Percentiles rank a stretch among this genome's conserved stretches.
Evolutionary conservation across 2,113 vertebrate genomes (phyloP).

Genomic region (Planiliza haematocheilus): DNA sequence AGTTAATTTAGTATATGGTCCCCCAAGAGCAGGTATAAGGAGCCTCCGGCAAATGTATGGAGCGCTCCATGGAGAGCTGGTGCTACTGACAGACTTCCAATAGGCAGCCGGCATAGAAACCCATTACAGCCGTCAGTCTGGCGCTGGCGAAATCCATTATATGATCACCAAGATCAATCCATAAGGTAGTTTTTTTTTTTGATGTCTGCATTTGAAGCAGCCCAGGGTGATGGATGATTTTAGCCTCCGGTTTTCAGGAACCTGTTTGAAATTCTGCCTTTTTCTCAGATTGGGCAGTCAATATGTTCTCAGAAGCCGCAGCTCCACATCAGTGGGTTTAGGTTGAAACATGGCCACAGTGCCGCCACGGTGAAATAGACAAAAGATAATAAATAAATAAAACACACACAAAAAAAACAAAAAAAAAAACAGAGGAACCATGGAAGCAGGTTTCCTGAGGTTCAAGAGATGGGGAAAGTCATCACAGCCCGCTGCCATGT

Average conservation of each 20-base stretch:
- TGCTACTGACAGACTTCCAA: conserved; percentile 64
- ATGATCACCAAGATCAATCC: conserved; percentile 80
- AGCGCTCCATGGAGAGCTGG: conserved; percentile 51
- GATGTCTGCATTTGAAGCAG: conserved; percentile 77
- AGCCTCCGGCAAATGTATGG: conserved; percentile 66
- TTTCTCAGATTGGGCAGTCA: conserved; percentile 57
- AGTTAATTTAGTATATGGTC: conserved; percentile 65
- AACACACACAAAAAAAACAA: not conserved
- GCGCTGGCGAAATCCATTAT: conserved; percentile 72
- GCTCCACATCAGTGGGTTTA: conserved; percentile 41
- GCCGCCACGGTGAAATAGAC: not conserved
- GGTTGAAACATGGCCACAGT: conserved; percentile 4
- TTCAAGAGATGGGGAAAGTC: conserved; percentile 30
- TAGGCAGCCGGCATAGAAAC: conserved; percentile 61
- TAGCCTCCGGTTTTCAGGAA: conserved; percentile 73
- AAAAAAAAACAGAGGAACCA: conserved; percentile 21
- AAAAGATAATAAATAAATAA: too few relatives aligned
- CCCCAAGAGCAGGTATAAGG: conserved; percentile 47
- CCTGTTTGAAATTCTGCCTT: conserved; percentile 73
- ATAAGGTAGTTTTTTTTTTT: conserved; percentile 74
- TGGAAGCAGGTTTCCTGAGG: not conserved
- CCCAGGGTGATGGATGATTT: conserved; percentile 76
- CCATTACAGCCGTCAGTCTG: conserved; percentile 71
- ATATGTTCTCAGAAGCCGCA: conserved; percentile 54
- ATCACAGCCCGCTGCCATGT: conserved; percentile 33